phyloP scores from a whole-genome alignment of 2,797 vertebrate species.

The Sebastes iracundus region DNA sequence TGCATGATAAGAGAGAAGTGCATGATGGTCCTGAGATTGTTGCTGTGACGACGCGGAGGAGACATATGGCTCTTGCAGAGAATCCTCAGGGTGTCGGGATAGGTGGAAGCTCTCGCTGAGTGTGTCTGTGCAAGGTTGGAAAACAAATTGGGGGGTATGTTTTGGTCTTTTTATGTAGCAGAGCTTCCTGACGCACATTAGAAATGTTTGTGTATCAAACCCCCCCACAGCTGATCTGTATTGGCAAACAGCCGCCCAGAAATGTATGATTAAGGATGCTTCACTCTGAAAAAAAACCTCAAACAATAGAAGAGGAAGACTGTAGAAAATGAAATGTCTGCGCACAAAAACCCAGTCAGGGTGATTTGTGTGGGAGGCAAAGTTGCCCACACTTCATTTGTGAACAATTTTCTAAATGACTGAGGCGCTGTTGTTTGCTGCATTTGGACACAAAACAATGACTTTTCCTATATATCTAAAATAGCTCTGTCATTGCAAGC shows the following conservation, averaged over 20 bases:
- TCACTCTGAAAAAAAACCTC: neutral
- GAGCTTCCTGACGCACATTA: constrained; percentile 6
- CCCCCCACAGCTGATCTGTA: neutral
- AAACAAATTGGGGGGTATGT: neutral
- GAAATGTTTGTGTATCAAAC: constrained; percentile 14
- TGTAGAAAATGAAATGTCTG: constrained; percentile 45
- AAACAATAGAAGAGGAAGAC: constrained; percentile 35
- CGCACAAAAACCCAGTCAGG: constrained; percentile 39
- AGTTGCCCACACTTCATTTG: constrained; percentile 59
- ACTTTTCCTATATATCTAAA: constrained; percentile 37
- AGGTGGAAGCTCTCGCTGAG: constrained; percentile 62
- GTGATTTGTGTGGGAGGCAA: constrained; percentile 53
- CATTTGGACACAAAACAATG: constrained; percentile 28
- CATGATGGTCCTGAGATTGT: constrained; percentile 62
- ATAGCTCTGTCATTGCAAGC: constrained; percentile 8
- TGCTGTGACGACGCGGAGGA: constrained; percentile 62
- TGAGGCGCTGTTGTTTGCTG: constrained; percentile 30
- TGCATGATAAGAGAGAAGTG: constrained; percentile 63
- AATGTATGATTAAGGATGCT: constrained; percentile 42
- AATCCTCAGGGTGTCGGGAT: constrained; percentile 59
- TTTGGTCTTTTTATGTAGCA: constrained; percentile 8
- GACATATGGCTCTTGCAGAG: constrained; percentile 69
- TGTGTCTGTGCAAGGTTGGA: constrained; percentile 11
- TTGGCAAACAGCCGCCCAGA: constrained; percentile 30
- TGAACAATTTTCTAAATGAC: constrained; percentile 49